These are phyloP conservation scores for Alexandromys fortis DNA, from an alignment of 2,113 vertebrate species.

Conservation along the genomic window DNA sequence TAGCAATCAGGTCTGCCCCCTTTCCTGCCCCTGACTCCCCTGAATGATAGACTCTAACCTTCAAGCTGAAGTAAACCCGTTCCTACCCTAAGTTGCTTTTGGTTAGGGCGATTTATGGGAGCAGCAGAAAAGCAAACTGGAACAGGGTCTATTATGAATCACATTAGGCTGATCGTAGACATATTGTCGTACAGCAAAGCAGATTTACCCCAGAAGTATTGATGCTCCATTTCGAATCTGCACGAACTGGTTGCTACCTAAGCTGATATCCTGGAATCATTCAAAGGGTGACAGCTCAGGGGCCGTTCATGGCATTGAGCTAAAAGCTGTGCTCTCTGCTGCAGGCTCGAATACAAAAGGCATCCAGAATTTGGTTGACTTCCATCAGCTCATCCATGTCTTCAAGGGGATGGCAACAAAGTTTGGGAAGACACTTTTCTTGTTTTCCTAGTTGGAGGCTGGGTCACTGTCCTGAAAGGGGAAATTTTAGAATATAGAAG, in stretches of 20 bases:
- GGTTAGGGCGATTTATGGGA: not conserved
- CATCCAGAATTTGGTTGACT: not conserved
- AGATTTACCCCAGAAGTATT: not conserved
- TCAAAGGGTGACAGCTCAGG: not conserved
- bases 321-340: not conserved
- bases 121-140: not conserved
- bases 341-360: not conserved
- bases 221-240: not conserved
- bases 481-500: not conserved
- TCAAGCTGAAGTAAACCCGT: too few relatives aligned
- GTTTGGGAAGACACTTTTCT: not conserved
- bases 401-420: not conserved
- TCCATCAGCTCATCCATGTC: not conserved
- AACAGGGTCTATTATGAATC: not conserved
- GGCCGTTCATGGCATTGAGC: not conserved
- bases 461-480: rapidly evolving
- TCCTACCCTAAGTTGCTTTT: not conserved
- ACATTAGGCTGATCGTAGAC: not conserved
- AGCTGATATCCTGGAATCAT: not conserved
- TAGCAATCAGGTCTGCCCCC: not conserved
- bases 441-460: not conserved
- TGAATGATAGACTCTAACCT: not conserved
- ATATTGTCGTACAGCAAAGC: not conserved
- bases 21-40: not conserved
- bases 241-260: not conserved